A percentile compares a stretch with the other conserved stretches of the same genome.
These are phyloP conservation scores for Branchipolynoe longqiensis DNA, from an alignment of 2,888 invertebrate genomes.

Conservation along the genomic window DNA sequence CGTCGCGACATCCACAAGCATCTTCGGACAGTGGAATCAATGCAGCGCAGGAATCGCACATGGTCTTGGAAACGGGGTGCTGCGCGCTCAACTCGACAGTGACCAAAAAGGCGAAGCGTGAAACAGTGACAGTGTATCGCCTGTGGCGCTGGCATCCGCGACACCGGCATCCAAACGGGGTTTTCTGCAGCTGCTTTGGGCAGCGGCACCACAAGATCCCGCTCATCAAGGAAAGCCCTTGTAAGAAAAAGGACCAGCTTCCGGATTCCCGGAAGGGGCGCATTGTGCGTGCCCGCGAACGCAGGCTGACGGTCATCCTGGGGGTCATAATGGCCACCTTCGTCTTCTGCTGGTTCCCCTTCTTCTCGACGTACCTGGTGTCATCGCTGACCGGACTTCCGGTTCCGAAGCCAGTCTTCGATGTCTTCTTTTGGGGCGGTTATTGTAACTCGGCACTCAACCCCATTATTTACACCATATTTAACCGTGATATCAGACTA, in stretches of 20 bases:
- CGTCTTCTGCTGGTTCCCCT: slow-evolving; percentile 98
- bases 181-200: background rate
- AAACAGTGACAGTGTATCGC: slow-evolving; percentile 4
- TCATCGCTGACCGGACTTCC: slow-evolving; percentile 79
- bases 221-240: background rate
- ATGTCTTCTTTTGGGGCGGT: slow-evolving; percentile 97
- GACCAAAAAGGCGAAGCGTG: background rate
- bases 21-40: slow-evolving; percentile 5
- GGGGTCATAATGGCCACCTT: slow-evolving; percentile 99
- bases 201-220: background rate
- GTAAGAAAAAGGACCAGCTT: background rate
- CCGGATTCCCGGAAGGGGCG: slow-evolving; percentile 86
- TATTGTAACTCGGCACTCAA: slow-evolving; percentile 98
- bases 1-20: too few relatives aligned
- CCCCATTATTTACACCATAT: slow-evolving; percentile 96
- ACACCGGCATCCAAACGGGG: background rate
- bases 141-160: slow-evolving; percentile 35
- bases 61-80: background rate
- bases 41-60: background rate
- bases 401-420: slow-evolving; percentile 84
- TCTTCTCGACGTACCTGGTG: slow-evolving; percentile 87
- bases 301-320: slow-evolving; percentile 96
- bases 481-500: slow-evolving; percentile 96
- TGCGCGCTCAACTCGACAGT: background rate
- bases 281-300: slow-evolving; percentile 96